Conservation (phyloP, 2,797 vertebrate genomes). For the Sphaeramia orbicularis region DNA sequence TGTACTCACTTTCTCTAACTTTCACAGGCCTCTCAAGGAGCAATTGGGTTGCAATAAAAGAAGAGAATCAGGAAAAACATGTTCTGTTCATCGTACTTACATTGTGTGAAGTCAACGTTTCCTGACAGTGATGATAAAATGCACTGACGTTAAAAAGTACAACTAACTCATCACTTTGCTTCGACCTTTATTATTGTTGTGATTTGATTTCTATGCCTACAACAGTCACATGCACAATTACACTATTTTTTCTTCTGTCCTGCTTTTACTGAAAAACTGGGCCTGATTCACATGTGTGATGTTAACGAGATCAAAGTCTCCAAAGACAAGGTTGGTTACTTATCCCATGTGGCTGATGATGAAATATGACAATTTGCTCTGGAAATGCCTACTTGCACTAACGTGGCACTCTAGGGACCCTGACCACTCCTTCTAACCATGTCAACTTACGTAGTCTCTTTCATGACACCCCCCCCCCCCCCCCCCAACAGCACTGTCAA, state of each 20-base stretch:
- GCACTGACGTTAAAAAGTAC: slow-evolving; percentile 50
- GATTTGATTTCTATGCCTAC: slow-evolving; percentile 53
- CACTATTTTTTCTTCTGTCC: slow-evolving; percentile 18
- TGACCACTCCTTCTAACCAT: background rate
- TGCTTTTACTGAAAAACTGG: slow-evolving; percentile 13
- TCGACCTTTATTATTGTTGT: slow-evolving; percentile 60
- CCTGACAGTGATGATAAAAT: slow-evolving; percentile 52
- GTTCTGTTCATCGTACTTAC: slow-evolving; percentile 7
- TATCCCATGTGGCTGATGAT: slow-evolving; percentile 20
- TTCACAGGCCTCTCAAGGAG: background rate
- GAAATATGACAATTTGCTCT: slow-evolving; percentile 30
- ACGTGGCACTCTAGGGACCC: slow-evolving; percentile 45
- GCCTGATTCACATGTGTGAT: slow-evolving; percentile 2
- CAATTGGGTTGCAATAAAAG: no score
- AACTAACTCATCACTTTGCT: slow-evolving; percentile 49
- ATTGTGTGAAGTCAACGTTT: slow-evolving; percentile 28
- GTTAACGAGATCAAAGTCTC: slow-evolving; percentile 17
- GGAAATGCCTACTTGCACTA: slow-evolving; percentile 9
- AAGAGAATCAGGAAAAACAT: background rate
- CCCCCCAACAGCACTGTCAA: slow-evolving; percentile 5
- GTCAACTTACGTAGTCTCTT: slow-evolving; percentile 1
- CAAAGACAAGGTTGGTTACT: slow-evolving; percentile 17
- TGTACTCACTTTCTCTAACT: background rate
- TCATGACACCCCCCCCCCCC: background rate
- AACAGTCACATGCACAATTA: slow-evolving; percentile 64